A percentile compares a stretch with the other conserved stretches of the same genome.
These are phyloP conservation scores for Acanthopleura granulata DNA, from an alignment of 2,888 invertebrate species.

Conservation along the genomic window DNA sequence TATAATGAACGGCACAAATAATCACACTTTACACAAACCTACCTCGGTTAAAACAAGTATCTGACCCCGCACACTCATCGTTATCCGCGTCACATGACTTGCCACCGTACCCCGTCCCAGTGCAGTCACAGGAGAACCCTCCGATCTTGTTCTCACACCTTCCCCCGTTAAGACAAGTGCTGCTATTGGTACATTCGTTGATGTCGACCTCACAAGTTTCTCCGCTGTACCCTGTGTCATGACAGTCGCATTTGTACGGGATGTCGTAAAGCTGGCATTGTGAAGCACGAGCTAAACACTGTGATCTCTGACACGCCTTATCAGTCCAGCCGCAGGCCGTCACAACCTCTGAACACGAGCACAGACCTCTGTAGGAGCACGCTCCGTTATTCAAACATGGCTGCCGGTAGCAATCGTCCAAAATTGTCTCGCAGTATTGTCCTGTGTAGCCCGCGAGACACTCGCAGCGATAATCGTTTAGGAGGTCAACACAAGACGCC, in stretches of 20 bases:
- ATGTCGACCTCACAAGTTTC: slow-evolving; percentile 42
- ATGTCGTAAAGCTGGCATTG: slow-evolving; percentile 35
- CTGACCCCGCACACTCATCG: slow-evolving; percentile 46
- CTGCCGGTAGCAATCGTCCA: slow-evolving; percentile 51
- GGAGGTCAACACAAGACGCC: slow-evolving; percentile 41
- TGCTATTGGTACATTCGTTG: slow-evolving; percentile 42
- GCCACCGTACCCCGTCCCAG: slow-evolving; percentile 54
- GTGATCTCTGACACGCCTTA: slow-evolving; percentile 50
- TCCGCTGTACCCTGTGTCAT: slow-evolving; percentile 45
- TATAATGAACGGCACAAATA: too few relatives aligned
- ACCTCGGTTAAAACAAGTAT: slow-evolving; percentile 60
- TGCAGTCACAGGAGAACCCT: slow-evolving; percentile 49
- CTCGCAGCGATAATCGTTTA: slow-evolving; percentile 39
- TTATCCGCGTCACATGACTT: slow-evolving; percentile 43
- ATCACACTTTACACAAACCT: slow-evolving; percentile 15
- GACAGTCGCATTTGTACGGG: slow-evolving; percentile 52
- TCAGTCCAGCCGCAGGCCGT: slow-evolving; percentile 59
- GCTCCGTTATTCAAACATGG: slow-evolving; percentile 55
- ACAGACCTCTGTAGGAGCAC: slow-evolving; percentile 51
- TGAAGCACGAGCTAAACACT: slow-evolving; percentile 39
- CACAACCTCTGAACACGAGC: slow-evolving; percentile 53
- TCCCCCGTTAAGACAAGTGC: slow-evolving; percentile 47
- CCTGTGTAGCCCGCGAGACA: slow-evolving; percentile 52
- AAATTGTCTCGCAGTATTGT: slow-evolving; percentile 38
- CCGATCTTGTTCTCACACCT: slow-evolving; percentile 49